phyloP scores from a whole-genome alignment of 1,140 invertebrate genomes.

The Eupristina koningsbergeri region DNA sequence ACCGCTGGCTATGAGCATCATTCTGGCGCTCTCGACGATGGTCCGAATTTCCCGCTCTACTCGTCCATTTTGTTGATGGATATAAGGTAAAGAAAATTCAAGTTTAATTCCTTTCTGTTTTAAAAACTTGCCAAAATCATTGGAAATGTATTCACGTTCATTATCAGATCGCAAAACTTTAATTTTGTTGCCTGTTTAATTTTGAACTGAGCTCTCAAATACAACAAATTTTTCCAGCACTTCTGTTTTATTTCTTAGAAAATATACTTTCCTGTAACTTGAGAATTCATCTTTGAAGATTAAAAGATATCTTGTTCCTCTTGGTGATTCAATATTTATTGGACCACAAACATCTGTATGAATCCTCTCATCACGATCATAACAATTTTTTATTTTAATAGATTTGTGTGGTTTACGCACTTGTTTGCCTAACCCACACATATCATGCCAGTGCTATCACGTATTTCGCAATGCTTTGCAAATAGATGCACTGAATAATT shows the following conservation, averaged over 20 bases:
- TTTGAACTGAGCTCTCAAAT: constrained; percentile 54
- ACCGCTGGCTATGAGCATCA: constrained; percentile 49
- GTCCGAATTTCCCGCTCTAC: no score
- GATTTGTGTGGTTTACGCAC: neutral
- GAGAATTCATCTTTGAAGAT: constrained; percentile 59
- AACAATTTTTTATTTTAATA: neutral
- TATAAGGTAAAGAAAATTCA: constrained; percentile 53
- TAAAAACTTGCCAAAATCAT: constrained; percentile 10
- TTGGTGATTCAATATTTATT: neutral
- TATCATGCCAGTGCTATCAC: neutral
- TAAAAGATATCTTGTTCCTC: constrained; percentile 45
- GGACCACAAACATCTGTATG: constrained; percentile 22
- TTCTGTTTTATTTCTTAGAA: constrained; percentile 61
- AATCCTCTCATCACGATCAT: neutral
- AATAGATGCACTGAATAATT: constrained; percentile 7
- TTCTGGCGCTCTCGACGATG: no score
- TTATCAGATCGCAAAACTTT: constrained; percentile 54
- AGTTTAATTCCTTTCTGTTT: constrained; percentile 41
- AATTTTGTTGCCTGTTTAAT: constrained; percentile 57
- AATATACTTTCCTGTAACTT: constrained; percentile 61
- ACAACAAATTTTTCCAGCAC: constrained; percentile 54
- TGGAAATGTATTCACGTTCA: constrained; percentile 42
- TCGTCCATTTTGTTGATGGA: constrained; percentile 46
- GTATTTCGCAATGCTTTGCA: constrained; percentile 23
- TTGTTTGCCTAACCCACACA: neutral